Evolutionary conservation across 1,140 invertebrate species (phyloP), one percentile per base, ranked within the genome.

Genomic region (Hypsibius dujardini): DNA sequence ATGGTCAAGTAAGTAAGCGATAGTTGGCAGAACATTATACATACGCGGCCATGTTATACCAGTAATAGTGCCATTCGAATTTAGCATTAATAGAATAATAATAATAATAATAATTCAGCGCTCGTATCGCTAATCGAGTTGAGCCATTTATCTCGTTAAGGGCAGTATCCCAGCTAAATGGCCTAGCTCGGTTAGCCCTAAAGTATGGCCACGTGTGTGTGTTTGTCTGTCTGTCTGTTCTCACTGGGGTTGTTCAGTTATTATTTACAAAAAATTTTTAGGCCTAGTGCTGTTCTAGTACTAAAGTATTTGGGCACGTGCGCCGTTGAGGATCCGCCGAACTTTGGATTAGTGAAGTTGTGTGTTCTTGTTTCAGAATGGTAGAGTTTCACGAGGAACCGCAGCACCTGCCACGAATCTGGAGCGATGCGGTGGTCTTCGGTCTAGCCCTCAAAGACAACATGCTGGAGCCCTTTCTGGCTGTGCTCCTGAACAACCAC

Each of bases 1-100:
- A 67, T 67, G 3, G 42, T 67, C 3, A 42, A 45, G 62, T 67
- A 67, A 67, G 62, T 45, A 45, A 67, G 50, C 50, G 50, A 56
- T 56, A 12, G 7, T 56, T 56, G n/a, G 28, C 28, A 28, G 28
- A 28, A 28, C 28, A 28, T 28, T 28, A 28, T 28, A 28, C 28
- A 28, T 28, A 28, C 28, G 28, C 28, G 28, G 28, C 28, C 28
- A 28, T 28, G 28, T 28, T 28, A 28, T 28, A 28, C 28, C 28
- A 28, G 28, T 28, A 28, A 28, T 28, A 28, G 28, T 28, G 28
- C 28, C 28, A 28, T 28, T 28, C n/a, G 7, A 12, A n/a, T 56
- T 12, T 56, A 56, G 7, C 50, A 56, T 12, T 56, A 12, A 12
- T 7, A 12, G 7, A 12, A n/a, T 56, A 67, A 67, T 15, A 67